Evolutionary conservation across 2,888 invertebrate species (phyloP), one percentile per base, ranked within the genome.

Genomic region (Dolichomitus sp.): DNA sequence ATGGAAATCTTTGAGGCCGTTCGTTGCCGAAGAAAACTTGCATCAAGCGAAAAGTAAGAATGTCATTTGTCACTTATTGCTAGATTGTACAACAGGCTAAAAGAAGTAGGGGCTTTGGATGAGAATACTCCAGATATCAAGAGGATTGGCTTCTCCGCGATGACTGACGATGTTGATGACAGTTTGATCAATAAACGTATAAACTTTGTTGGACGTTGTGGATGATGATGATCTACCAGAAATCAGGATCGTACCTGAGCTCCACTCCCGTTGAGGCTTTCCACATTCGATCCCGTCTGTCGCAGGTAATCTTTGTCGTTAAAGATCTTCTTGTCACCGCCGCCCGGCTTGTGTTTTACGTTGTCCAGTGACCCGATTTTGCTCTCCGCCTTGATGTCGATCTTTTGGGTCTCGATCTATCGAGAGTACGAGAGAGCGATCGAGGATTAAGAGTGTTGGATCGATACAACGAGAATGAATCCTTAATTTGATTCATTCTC

Each of bases 311-410:
- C 97, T 95, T 97, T 98, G 94, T 98, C 98, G 93, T 98, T 97
- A 94, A 98, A 98, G 92, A 98, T 98, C 95, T 98, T 98, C 94
- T 97, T 97, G 88, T 98, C 98, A 65, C 99, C 99, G 84, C 99
- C 99, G 89, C 98, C 97, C 79, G 99, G 98, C 95, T 96, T 97
- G 95, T 99, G 97, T 94, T 97, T 97, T 89, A 98, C 96, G 94
- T 98, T 98, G 94, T 98, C 98, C 95, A 98, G 93, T 77, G 98
- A 98, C 89, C 98, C 98, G 89, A 99, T 95, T 95, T 98, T 98
- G 94, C 98, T 98, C 94, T 97, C 96, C 87, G 97, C 98, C 95
- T 98, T 98, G 94, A 98, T 96, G 91, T 98, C 98, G 94, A 98
- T 94, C 94, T 98, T 98, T 95, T 97, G 97, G 90, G 96, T 97